Conservation (phyloP, 2,797 vertebrate species). For the Schizothorax lantsangensis region DNA sequence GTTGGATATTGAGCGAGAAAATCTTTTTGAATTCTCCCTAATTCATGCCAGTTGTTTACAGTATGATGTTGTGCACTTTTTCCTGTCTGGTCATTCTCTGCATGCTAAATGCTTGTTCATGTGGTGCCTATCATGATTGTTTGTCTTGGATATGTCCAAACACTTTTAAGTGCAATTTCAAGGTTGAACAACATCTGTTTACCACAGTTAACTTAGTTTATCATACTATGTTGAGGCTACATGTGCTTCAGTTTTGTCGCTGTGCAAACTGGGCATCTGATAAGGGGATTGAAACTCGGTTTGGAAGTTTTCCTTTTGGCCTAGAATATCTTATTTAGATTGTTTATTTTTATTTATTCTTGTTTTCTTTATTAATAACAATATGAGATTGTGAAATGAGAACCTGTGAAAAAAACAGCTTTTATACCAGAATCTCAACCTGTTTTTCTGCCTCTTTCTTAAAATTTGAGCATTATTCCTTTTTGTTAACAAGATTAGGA, state of each 20-base stretch:
- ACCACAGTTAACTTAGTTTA: constrained; percentile 16
- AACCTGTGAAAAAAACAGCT: neutral
- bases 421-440: neutral
- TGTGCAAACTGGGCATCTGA: neutral
- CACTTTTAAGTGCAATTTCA: constrained; percentile 31
- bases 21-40: neutral
- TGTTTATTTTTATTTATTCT: neutral
- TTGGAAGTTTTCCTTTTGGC: neutral
- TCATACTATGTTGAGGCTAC: neutral
- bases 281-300: neutral
- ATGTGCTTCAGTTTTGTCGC: constrained; percentile 6
- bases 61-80: neutral
- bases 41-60: constrained; percentile 15
- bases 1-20: neutral
- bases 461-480: neutral
- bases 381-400: neutral
- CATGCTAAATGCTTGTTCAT: constrained; percentile 22
- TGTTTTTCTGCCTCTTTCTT: neutral
- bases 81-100: constrained; percentile 17
- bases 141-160: constrained; percentile 21
- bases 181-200: constrained; percentile 29
- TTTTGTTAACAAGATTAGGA: neutral
- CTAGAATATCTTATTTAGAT: neutral
- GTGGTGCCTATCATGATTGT: constrained; percentile 1
- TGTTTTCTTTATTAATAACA: neutral